Conservation (phyloP, 2,888 invertebrate genomes). For the Neuroscelio doddi region DNA sequence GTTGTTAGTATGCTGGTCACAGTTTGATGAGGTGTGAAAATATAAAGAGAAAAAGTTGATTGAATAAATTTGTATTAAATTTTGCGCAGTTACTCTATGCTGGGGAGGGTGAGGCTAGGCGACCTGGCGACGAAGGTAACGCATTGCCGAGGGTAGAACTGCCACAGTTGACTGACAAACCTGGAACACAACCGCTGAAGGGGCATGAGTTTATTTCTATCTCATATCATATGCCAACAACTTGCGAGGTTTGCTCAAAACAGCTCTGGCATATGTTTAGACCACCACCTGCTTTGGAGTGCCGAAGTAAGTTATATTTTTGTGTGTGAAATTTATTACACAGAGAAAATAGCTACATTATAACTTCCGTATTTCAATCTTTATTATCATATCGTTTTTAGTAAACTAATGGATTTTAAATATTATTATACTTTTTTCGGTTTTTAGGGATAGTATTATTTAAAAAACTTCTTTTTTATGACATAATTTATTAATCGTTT, state of each 20-base stretch:
- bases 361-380: too few relatives aligned
- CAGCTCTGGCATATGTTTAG: constrained; percentile 98
- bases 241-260: constrained; percentile 97
- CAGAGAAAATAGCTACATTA: too few relatives aligned
- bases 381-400: too few relatives aligned
- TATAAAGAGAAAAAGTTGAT: too few relatives aligned
- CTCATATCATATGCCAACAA: constrained; percentile 98
- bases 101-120: constrained; percentile 93
- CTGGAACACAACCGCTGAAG: constrained; percentile 84
- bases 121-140: constrained; percentile 79
- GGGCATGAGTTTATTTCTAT: constrained; percentile 97
- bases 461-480: too few relatives aligned
- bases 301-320: constrained; percentile 82
- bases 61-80: too few relatives aligned
- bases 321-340: neutral
- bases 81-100: constrained; percentile 88
- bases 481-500: too few relatives aligned
- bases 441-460: too few relatives aligned
- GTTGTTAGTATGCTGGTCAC: too few relatives aligned
- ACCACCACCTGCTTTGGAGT: constrained; percentile 97
- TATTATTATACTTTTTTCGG: too few relatives aligned
- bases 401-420: too few relatives aligned
- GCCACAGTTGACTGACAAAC: constrained; percentile 75
- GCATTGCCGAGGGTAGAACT: constrained; percentile 74
- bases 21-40: too few relatives aligned